Evolutionary conservation across 2,797 vertebrate species (phyloP), one percentile per base, ranked within the genome.

Genomic region (Dicrostonyx torquatus): DNA sequence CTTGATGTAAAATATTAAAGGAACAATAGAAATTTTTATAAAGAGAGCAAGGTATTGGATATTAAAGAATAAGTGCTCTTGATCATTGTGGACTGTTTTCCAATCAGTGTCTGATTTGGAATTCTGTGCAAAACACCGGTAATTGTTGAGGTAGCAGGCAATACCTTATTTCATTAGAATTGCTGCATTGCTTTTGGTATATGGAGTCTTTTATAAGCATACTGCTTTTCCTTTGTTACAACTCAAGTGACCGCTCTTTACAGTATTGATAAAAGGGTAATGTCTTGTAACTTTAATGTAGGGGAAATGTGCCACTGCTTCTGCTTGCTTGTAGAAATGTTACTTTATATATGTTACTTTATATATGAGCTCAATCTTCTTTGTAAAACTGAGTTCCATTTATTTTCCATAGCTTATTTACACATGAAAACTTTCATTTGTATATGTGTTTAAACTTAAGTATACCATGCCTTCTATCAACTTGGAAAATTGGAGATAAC

Each of bases 271-370:
- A 31, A 66, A 48, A 34, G 11, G 12, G 37, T 76, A 76, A 76
- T 77, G 7, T 86, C 64, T 80, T 86, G 3, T 90, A 86, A 90
- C 20, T 80, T 76, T 82, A 62, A 60, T 34, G 62, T 26, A 17
- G 37, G n/a, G 11, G 66, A 95, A 94, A 62, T 89, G 22, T 20
- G 1, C 37, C n/a, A 40, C 91, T 93, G 60, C 11, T 79, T 92
- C 29, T 88, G 12, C 77, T 93, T 95, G 29, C 58, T 91, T 93
- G 7, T 88, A 83, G 66, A 90, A 64, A 94, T 85, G 26, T n/a
- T 48, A 66, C 6, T 48, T 66, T 87, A 5, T 37, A 13, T 72
- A 22, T 89, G 13, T n/a, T n/a, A n/a, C n/a, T n/a, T n/a, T 37
- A 8, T 31, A 6, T 83, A 0, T 50, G 29, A 72, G 48, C 60